Percentiles rank a stretch among this genome's conserved stretches.
These are phyloP conservation scores for Uloborus plumipes DNA, from an alignment of 2,888 invertebrate species.

Conservation along the genomic window DNA sequence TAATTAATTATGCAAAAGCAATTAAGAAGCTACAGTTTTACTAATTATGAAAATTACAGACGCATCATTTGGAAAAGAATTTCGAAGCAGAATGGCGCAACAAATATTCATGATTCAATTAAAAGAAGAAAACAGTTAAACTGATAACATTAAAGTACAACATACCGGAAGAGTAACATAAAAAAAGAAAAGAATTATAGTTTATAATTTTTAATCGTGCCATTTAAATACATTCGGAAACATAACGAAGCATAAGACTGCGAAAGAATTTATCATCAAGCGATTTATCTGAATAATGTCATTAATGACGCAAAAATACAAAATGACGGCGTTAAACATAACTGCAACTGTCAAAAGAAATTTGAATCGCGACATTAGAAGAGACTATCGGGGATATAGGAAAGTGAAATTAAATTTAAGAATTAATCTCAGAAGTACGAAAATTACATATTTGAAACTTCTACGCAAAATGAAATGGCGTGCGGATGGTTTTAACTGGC, in stretches of 20 bases:
- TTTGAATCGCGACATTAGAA: too few relatives aligned
- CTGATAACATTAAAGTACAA: not conserved
- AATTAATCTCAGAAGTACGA: too few relatives aligned
- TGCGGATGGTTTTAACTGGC: too few relatives aligned
- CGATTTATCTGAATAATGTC: too few relatives aligned
- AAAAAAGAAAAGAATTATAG: not conserved
- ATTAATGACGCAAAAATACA: too few relatives aligned
- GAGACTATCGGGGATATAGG: too few relatives aligned
- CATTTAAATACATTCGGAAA: not conserved
- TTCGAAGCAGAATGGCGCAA: not conserved
- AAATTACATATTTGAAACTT: too few relatives aligned
- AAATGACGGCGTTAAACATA: too few relatives aligned
- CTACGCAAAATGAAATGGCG: too few relatives aligned
- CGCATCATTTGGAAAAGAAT: slow-evolving; percentile 2
- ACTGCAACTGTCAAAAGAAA: too few relatives aligned
- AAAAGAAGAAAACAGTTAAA: not conserved
- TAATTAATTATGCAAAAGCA: slow-evolving; percentile 15
- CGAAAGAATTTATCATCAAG: not conserved
- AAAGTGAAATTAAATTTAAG: too few relatives aligned
- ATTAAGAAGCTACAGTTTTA: slow-evolving; percentile 1
- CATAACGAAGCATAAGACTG: not conserved
- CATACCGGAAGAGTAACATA: not conserved
- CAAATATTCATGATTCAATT: not conserved
- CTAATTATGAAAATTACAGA: slow-evolving; percentile 16
- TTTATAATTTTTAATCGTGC: too few relatives aligned